Percentiles rank a stretch among this genome's conserved stretches.
Conservation (phyloP, 2,888 invertebrate genomes). For the Tetragonisca angustula region DNA sequence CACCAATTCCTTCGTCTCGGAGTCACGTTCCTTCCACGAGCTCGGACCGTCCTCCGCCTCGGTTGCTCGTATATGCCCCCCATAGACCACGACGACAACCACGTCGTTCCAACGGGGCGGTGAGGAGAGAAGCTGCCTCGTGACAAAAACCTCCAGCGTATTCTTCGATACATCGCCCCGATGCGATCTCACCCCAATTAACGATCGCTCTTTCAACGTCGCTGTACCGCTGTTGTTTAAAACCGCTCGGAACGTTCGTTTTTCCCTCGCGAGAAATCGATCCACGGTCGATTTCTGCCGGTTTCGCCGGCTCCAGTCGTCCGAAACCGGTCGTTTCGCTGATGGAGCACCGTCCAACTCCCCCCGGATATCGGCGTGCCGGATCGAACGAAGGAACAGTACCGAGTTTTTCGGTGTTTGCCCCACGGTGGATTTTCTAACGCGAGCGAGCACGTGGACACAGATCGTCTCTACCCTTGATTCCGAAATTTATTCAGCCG, state of each 20-base stretch:
- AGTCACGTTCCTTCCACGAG: conserved; percentile 66
- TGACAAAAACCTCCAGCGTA: conserved; percentile 66
- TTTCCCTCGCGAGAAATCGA: neutral
- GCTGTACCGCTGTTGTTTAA: neutral
- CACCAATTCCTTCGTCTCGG: conserved; percentile 73
- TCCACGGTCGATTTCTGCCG: too few species aligned
- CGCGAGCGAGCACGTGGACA: conserved; percentile 7
- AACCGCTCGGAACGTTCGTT: neutral
- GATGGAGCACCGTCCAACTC: neutral
- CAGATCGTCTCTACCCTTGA: neutral
- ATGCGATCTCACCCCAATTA: conserved; percentile 68
- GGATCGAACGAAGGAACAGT: neutral
- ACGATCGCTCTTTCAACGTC: conserved; percentile 34
- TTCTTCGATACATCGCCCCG: conserved; percentile 45
- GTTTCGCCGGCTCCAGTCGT: neutral
- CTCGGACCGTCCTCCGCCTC: conserved; percentile 9
- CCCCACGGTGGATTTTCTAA: conserved; percentile 32
- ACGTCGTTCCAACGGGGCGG: neutral
- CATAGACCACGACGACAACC: neutral
- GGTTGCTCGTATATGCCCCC: conserved; percentile 22
- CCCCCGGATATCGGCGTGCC: neutral
- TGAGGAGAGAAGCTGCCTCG: conserved; percentile 57
- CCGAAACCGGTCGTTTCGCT: neutral
- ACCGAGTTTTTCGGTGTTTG: conserved; percentile 1
- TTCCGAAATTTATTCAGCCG: conserved; percentile 74